These are phyloP conservation scores for Ennomos fuscantarius DNA, from an alignment of 2,888 invertebrate genomes.

Conservation along the genomic window DNA sequence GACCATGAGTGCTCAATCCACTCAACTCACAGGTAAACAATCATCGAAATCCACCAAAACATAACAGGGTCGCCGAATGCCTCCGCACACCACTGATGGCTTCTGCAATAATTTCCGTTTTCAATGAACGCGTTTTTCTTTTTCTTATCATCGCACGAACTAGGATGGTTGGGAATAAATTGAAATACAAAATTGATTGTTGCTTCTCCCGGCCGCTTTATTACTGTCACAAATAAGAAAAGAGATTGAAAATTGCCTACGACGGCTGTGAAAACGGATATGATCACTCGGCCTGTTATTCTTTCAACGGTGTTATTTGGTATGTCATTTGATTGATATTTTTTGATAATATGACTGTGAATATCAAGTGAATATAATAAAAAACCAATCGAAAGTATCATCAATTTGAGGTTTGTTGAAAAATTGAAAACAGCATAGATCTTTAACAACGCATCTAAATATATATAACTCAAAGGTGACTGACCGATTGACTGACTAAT, in stretches of 20 bases:
- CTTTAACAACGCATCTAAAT: too few species aligned
- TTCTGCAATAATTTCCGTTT: slow-evolving; percentile 86
- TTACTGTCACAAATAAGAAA: slow-evolving; percentile 84
- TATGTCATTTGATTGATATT: slow-evolving; percentile 45
- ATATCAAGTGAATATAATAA: neutral
- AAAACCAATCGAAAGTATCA: neutral
- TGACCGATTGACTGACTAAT: too few species aligned
- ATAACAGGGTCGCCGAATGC: slow-evolving; percentile 61
- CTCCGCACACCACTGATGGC: slow-evolving; percentile 80
- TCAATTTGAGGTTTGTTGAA: too few species aligned
- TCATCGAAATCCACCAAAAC: slow-evolving; percentile 35
- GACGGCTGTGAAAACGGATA: slow-evolving; percentile 63
- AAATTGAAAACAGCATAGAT: too few species aligned
- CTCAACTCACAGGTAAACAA: slow-evolving; percentile 8
- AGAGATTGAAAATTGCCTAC: slow-evolving; percentile 82
- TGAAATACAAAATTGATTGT: slow-evolving; percentile 86
- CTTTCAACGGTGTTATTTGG: slow-evolving; percentile 54
- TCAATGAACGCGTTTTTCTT: slow-evolving; percentile 83
- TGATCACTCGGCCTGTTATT: slow-evolving; percentile 56
- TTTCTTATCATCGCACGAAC: slow-evolving; percentile 84
- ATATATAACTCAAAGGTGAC: too few species aligned
- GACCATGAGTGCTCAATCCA: neutral
- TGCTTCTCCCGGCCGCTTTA: slow-evolving; percentile 83
- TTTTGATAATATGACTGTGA: slow-evolving; percentile 2
- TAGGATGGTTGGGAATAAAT: slow-evolving; percentile 84